Conservation (phyloP, 2,113 vertebrate species). For the Hydrolagus affinis region DNA sequence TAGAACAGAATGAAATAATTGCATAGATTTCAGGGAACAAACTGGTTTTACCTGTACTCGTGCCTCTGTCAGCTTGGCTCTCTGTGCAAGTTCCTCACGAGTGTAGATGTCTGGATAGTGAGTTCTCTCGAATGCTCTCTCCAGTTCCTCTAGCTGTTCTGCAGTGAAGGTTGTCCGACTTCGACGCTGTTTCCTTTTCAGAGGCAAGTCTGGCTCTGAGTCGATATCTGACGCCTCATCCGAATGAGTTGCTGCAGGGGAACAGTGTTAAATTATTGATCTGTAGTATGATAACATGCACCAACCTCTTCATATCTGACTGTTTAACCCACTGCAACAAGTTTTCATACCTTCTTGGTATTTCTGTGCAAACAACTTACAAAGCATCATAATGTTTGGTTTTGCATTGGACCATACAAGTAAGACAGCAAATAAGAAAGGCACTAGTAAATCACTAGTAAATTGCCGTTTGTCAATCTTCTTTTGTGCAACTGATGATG, state of each 20-base stretch:
- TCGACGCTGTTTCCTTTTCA: constrained; percentile 92
- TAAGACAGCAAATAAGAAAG: neutral
- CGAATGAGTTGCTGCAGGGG: constrained; percentile 72
- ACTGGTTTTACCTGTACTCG: constrained; percentile 76
- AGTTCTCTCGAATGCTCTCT: constrained; percentile 91
- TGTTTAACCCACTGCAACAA: neutral
- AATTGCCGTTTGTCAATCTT: neutral
- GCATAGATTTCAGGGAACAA: neutral
- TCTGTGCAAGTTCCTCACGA: constrained; percentile 89
- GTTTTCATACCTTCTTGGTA: too few species aligned
- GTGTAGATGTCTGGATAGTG: constrained; percentile 98
- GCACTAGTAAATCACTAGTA: neutral
- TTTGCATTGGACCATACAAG: neutral
- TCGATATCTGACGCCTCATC: constrained; percentile 95
- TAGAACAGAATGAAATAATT: neutral
- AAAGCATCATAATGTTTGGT: too few species aligned
- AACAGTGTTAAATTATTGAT: constrained; percentile 5
- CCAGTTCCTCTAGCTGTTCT: constrained; percentile 92
- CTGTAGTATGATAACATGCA: neutral
- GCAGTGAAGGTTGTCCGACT: constrained; percentile 94
- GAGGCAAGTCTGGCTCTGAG: constrained; percentile 88
- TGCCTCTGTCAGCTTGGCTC: constrained; percentile 93
- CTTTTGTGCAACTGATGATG: neutral
- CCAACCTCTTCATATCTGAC: neutral
- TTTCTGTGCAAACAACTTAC: neutral